phyloP scores from a whole-genome alignment of 2,113 vertebrate genomes.

The Aegotheles bennettii region DNA sequence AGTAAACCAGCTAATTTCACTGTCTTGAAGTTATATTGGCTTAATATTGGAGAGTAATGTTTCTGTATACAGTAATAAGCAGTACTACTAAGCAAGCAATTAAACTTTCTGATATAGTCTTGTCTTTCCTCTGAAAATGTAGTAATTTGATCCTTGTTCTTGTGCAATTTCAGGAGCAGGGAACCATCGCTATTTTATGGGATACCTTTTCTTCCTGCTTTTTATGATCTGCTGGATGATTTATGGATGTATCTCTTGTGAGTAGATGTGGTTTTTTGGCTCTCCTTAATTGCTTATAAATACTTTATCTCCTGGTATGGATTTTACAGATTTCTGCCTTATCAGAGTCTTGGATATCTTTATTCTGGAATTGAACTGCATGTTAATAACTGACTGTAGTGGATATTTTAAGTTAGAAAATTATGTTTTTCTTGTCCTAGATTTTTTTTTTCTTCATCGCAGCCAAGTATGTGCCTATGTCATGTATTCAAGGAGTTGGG shows the following conservation, averaged over 20 bases:
- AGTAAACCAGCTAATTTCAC: background rate
- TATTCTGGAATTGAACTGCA: background rate
- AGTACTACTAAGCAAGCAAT: background rate
- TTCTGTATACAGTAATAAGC: background rate
- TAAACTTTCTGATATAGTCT: background rate
- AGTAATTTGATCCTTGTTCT: background rate
- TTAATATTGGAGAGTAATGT: background rate
- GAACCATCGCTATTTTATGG: constrained; percentile 98
- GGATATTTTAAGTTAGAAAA: background rate
- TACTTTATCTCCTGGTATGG: background rate
- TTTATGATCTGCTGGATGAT: constrained; percentile 99
- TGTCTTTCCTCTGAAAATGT: background rate
- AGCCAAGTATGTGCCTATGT: background rate
- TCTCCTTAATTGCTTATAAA: background rate
- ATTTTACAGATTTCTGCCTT: background rate
- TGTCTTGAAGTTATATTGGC: background rate
- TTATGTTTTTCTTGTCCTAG: background rate
- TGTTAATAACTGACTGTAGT: background rate
- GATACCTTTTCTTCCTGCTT: constrained; percentile 97
- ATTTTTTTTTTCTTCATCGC: background rate
- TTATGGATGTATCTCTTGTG: constrained; percentile 95
- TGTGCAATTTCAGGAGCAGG: constrained; percentile 85
- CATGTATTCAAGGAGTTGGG: background rate
- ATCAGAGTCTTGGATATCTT: background rate
- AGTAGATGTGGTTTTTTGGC: constrained; percentile 61